phyloP scores from a whole-genome alignment of 1,140 invertebrate species.

The Phortica variegata region DNA sequence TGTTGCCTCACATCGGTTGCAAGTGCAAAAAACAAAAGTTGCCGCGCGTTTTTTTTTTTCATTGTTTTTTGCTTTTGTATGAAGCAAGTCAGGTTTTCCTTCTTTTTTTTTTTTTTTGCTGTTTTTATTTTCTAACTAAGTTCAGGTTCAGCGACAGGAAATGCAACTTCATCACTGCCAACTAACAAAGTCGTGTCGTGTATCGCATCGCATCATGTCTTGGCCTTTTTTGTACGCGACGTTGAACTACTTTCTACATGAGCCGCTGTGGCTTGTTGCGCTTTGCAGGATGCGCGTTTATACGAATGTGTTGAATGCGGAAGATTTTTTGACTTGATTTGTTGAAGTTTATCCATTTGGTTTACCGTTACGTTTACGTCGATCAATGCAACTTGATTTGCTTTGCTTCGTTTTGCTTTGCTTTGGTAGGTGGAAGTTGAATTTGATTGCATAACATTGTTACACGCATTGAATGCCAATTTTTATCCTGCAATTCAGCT shows the following conservation, averaged over 20 bases:
- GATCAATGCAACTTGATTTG: too few species aligned
- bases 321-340: slow-evolving; percentile 24
- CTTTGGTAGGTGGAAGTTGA: slow-evolving; percentile 26
- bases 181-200: slow-evolving; percentile 13
- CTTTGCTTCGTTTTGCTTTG: slow-evolving; percentile 1
- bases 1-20: too few species aligned
- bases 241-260: slow-evolving; percentile 47
- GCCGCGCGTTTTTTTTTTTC: neutral
- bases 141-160: slow-evolving; percentile 44
- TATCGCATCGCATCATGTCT: neutral
- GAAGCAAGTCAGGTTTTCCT: slow-evolving; percentile 13
- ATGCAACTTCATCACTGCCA: neutral
- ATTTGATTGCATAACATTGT: slow-evolving; percentile 41
- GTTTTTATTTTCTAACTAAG: too few species aligned
- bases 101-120: too few species aligned
- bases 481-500: neutral
- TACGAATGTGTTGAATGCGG: slow-evolving; percentile 28
- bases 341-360: slow-evolving; percentile 17
- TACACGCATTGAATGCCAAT: slow-evolving; percentile 22
- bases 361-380: too few species aligned
- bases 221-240: slow-evolving; percentile 33
- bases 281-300: slow-evolving; percentile 36
- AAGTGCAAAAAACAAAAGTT: too few species aligned
- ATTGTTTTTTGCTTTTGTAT: neutral
- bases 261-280: neutral